phyloP scores from a whole-genome alignment of 2,113 vertebrate genomes.

The Sapajus apella region DNA sequence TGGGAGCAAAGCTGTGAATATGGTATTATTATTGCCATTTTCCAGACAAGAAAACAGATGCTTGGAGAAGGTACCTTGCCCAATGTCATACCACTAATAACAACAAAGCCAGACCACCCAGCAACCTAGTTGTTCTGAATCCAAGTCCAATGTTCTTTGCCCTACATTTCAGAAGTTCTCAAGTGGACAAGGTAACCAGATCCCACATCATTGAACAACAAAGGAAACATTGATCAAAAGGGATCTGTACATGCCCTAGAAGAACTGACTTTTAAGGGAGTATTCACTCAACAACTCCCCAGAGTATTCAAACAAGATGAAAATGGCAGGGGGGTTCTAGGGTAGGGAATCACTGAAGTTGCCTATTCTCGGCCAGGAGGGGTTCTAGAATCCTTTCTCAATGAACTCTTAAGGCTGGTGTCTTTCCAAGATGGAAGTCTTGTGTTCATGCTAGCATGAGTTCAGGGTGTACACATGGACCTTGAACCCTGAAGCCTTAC shows the following conservation, averaged over 20 bases:
- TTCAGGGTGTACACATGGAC: neutral
- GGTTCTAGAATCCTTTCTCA: neutral
- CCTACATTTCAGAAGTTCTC: neutral
- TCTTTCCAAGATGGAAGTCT: neutral
- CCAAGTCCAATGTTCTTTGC: neutral
- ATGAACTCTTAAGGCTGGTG: neutral
- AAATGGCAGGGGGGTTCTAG: neutral
- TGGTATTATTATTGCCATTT: constrained; percentile 14
- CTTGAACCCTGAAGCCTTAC: neutral
- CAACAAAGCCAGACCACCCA: constrained; percentile 58
- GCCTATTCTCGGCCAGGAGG: neutral
- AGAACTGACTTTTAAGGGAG: neutral
- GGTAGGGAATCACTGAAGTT: neutral
- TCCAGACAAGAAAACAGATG: constrained; percentile 42
- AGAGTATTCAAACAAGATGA: neutral
- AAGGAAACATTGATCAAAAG: neutral
- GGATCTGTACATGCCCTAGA: neutral
- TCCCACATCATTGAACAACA: neutral
- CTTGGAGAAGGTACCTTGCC: neutral
- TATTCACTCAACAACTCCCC: neutral
- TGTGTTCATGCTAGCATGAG: neutral
- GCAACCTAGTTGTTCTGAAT: neutral
- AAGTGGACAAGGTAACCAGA: neutral
- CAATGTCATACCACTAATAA: constrained; percentile 6
- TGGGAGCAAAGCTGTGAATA: neutral